These are phyloP conservation scores for Tenthredo notha DNA, from an alignment of 2,888 invertebrate species.

Conservation along the genomic window DNA sequence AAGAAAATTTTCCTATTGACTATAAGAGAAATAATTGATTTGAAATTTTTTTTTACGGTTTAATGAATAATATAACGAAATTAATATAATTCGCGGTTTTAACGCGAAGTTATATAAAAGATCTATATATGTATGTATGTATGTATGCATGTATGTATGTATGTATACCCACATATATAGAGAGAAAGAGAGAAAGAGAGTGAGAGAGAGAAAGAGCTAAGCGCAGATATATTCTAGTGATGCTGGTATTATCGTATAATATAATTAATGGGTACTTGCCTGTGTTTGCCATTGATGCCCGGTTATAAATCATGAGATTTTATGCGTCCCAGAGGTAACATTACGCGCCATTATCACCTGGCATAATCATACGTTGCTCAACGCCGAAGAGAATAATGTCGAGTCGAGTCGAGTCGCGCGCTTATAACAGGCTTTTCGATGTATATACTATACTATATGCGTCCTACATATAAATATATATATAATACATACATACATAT, in stretches of 20 bases:
- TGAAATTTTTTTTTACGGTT: no score
- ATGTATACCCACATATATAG: not conserved
- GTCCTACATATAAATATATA: not conserved
- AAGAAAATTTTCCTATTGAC: no score
- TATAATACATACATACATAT: not conserved
- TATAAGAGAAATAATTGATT: no score
- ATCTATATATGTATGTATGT: no score
- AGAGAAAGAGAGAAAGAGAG: not conserved
- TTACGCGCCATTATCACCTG: constrained; percentile 55
- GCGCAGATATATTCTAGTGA: constrained; percentile 13
- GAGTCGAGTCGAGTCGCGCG: constrained; percentile 2
- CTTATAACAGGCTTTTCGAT: no score
- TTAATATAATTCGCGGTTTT: not conserved
- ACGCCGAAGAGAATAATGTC: constrained; percentile 30
- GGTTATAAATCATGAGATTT: constrained; percentile 58
- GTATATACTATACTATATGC: no score
- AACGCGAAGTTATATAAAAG: not conserved
- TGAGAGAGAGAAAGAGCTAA: not conserved
- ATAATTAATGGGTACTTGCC: constrained; percentile 60
- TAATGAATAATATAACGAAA: no score
- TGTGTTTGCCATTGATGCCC: constrained; percentile 59
- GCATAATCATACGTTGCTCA: constrained; percentile 56
- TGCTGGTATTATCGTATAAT: constrained; percentile 54
- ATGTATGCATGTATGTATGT: no score
- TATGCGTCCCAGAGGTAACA: constrained; percentile 55